These are phyloP conservation scores for Lycocerus yunnanus DNA, from an alignment of 2,888 invertebrate species.

Conservation along the genomic window DNA sequence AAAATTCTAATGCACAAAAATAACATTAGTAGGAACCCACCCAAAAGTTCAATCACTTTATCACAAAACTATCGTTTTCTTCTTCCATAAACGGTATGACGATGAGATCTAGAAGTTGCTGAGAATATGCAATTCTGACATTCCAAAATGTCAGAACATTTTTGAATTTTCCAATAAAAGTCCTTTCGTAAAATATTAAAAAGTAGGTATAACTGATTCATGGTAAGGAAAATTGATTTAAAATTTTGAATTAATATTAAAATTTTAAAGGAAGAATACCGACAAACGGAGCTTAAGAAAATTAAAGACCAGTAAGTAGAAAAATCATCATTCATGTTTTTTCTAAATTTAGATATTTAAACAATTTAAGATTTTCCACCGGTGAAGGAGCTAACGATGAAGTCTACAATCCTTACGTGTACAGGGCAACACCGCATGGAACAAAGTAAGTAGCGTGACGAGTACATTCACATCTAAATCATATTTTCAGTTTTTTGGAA, in stretches of 20 bases:
- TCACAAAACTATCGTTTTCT: too few relatives aligned
- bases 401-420: constrained; percentile 68
- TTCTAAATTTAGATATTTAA: too few relatives aligned
- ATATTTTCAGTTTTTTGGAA: constrained; percentile 71
- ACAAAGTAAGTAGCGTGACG: constrained; percentile 67
- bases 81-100: too few relatives aligned
- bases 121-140: too few relatives aligned
- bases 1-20: too few relatives aligned
- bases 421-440: constrained; percentile 68
- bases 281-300: not conserved
- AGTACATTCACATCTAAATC: not conserved
- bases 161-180: too few relatives aligned
- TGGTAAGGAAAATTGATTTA: constrained; percentile 64
- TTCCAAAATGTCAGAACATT: too few relatives aligned
- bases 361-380: not conserved
- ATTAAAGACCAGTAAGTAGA: not conserved
- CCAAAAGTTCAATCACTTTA: too few relatives aligned
- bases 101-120: too few relatives aligned
- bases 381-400: constrained; percentile 35
- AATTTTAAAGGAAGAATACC: not conserved
- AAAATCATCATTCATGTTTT: too few relatives aligned
- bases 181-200: constrained; percentile 71
- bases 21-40: too few relatives aligned
- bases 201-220: constrained; percentile 57
- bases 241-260: constrained; percentile 34